Evolutionary conservation across 2,888 invertebrate genomes (phyloP).

Genomic region (Parnassius glacialis): DNA sequence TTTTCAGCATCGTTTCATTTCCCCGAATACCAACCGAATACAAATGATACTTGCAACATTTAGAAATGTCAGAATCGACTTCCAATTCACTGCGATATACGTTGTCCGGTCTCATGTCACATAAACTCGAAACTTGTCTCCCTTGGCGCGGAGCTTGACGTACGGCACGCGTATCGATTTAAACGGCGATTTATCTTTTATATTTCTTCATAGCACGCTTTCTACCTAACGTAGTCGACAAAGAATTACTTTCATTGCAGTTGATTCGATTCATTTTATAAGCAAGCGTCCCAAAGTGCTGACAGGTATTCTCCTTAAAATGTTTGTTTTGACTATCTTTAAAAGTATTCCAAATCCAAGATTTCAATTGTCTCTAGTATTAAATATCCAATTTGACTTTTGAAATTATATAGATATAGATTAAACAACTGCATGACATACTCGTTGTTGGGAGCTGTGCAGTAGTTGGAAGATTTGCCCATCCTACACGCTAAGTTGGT

Average conservation of each 20-base stretch:
- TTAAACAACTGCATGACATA: no score
- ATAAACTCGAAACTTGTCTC: constrained; percentile 29
- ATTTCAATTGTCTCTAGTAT: no score
- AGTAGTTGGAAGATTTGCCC: no score
- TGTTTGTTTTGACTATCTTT: no score
- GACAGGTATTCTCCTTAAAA: no score
- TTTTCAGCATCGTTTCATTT: constrained; percentile 6
- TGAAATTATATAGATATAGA: no score
- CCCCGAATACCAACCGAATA: constrained; percentile 11
- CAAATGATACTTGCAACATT: constrained; percentile 21
- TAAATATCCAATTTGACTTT: no score
- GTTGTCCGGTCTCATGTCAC: constrained; percentile 16
- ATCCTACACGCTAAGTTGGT: no score
- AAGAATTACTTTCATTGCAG: not conserved
- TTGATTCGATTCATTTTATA: no score
- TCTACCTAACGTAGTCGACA: constrained; percentile 38
- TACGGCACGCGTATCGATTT: constrained; percentile 25
- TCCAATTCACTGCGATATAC: constrained; percentile 13
- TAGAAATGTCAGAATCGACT: constrained; percentile 23
- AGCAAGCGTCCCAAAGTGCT: no score
- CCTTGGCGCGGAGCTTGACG: constrained; percentile 22
- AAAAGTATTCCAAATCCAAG: no score
- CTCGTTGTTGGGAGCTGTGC: no score
- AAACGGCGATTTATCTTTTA: constrained; percentile 29
- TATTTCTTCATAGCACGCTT: constrained; percentile 34